A percentile compares a stretch with the other conserved stretches of the same genome.
Conservation (phyloP, 2,113 vertebrate species). For the Oreochromis niloticus region DNA sequence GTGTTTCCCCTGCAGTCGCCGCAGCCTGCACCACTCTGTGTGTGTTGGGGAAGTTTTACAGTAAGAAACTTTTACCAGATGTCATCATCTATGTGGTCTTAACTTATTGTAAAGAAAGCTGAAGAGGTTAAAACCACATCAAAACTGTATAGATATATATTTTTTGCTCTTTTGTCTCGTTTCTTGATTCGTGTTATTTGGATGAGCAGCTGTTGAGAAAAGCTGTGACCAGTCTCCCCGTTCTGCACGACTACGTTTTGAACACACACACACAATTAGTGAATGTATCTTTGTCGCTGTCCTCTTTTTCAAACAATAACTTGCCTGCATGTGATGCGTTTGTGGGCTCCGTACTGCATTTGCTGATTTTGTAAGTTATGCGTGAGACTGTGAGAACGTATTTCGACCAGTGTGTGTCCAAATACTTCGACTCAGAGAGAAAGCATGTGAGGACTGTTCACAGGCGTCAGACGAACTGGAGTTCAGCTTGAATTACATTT, state of each 20-base stretch:
- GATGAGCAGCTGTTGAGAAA: background rate
- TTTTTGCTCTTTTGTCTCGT: background rate
- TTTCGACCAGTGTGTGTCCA: background rate
- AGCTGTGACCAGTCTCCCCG: background rate
- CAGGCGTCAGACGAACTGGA: background rate
- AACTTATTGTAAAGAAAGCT: background rate
- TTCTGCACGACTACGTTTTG: background rate
- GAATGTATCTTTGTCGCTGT: background rate
- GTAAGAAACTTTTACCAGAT: background rate
- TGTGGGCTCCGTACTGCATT: background rate
- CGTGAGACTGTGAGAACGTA: background rate
- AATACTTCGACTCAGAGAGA: background rate
- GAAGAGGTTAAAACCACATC: background rate
- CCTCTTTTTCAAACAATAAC: background rate
- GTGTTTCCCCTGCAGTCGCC: background rate
- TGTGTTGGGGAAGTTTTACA: background rate
- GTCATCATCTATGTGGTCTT: background rate
- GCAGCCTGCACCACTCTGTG: background rate
- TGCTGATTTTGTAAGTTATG: background rate
- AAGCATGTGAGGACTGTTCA: background rate
- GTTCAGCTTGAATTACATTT: background rate
- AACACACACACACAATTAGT: background rate
- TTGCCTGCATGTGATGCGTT: background rate
- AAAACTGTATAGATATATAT: background rate
- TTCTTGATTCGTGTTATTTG: background rate